Percentiles rank a stretch among this genome's conserved stretches.
Evolutionary conservation across 2,113 vertebrate genomes (phyloP).

Genomic region (Caracal caracal): DNA sequence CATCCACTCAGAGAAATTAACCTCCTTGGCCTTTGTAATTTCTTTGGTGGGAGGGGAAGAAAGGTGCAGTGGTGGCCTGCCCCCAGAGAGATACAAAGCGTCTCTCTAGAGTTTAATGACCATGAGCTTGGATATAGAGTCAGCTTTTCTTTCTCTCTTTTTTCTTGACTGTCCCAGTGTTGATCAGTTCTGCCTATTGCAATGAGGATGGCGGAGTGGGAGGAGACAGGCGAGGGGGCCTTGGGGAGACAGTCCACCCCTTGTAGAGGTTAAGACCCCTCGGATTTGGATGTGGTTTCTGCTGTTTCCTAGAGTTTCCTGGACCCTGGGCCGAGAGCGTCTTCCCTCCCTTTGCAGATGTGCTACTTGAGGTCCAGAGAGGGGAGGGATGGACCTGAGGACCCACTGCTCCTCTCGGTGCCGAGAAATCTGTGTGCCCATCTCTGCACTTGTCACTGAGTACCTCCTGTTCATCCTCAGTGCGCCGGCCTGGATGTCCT

Average conservation of each 20-base stretch:
- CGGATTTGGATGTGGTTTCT: not conserved
- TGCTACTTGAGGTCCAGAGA: not conserved
- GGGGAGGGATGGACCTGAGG: not conserved
- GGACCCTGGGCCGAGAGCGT: not conserved
- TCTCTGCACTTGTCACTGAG: accelerated
- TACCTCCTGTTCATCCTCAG: accelerated
- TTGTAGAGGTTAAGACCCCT: not conserved
- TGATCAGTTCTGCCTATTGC: not conserved
- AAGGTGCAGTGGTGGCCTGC: accelerated
- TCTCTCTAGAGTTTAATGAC: not conserved
- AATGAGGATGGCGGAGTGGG: accelerated
- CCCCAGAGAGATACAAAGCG: not conserved
- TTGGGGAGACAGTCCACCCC: accelerated
- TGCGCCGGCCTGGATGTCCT: not conserved
- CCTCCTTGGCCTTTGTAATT: not conserved
- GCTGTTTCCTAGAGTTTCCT: not conserved
- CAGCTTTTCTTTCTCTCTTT: not conserved
- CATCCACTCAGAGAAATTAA: not conserved
- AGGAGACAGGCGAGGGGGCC: not conserved
- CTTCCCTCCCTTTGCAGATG: not conserved
- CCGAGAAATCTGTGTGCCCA: not conserved
- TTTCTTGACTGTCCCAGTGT: not conserved
- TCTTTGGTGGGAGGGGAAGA: not conserved
- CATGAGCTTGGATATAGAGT: not conserved
- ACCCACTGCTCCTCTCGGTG: not conserved